Evolutionary conservation across 2,113 vertebrate genomes (phyloP).

Genomic region (Tringa solitaria): DNA sequence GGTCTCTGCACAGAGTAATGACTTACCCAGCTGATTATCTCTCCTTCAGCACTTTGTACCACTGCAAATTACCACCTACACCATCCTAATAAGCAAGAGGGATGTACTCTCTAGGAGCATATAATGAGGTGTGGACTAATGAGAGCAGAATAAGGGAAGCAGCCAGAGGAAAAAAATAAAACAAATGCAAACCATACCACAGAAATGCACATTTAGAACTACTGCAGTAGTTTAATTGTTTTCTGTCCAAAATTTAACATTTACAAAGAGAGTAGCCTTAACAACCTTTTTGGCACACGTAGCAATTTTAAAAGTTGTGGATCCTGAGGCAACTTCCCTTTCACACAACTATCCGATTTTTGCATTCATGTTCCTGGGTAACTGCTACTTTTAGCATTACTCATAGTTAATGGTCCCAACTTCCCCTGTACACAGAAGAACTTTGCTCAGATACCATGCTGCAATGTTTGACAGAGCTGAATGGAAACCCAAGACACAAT

Average conservation of each 20-base stretch:
- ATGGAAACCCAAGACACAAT: not conserved
- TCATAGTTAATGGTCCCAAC: not conserved
- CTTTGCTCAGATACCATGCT: not conserved
- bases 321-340: not conserved
- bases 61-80: conserved; percentile 30
- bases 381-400: not conserved
- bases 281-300: not conserved
- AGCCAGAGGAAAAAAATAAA: not conserved
- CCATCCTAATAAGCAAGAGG: conserved; percentile 27
- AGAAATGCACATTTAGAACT: not conserved
- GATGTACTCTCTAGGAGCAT: not conserved
- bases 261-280: not conserved
- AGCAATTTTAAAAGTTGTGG: not conserved
- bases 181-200: not conserved
- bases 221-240: not conserved
- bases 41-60: conserved; percentile 4
- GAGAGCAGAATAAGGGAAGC: not conserved
- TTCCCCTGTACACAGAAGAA: not conserved
- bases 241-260: not conserved
- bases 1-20: not conserved
- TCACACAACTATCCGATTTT: not conserved
- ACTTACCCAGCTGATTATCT: conserved; percentile 35
- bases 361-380: not conserved
- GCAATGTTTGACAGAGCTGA: not conserved
- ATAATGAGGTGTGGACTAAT: conserved; percentile 24